Conservation (phyloP, 2,113 vertebrate genomes). For the Indicator indicator region DNA sequence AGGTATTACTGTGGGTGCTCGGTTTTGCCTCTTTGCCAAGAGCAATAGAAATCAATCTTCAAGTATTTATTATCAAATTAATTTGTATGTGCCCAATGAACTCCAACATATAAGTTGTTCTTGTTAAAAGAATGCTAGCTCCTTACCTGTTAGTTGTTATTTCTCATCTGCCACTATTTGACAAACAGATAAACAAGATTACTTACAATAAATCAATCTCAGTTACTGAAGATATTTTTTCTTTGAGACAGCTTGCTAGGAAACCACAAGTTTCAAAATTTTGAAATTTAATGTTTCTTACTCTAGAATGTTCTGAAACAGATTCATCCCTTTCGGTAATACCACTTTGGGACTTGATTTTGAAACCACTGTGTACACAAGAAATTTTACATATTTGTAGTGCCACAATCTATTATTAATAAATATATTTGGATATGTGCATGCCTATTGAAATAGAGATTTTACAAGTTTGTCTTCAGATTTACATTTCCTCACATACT, state of each 20-base stretch:
- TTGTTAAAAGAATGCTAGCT: background rate
- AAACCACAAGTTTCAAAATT: background rate
- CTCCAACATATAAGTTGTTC: background rate
- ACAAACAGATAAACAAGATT: background rate
- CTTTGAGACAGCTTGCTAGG: background rate
- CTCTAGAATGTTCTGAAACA: background rate
- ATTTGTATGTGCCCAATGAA: background rate
- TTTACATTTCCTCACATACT: background rate
- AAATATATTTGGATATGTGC: background rate
- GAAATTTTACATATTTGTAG: background rate
- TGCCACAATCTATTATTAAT: background rate
- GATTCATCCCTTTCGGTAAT: background rate
- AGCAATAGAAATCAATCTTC: background rate
- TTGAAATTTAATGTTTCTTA: background rate
- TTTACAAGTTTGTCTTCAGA: background rate
- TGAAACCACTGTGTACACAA: background rate
- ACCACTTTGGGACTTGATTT: background rate
- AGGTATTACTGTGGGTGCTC: background rate
- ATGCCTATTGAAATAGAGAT: background rate
- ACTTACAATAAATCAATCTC: background rate
- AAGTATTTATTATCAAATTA: background rate
- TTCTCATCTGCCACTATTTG: background rate
- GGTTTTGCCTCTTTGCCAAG: background rate
- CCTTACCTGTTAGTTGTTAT: background rate
- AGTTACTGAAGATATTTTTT: background rate